Conservation (phyloP, 2,113 vertebrate species). For the Salvelinus fontinalis region DNA sequence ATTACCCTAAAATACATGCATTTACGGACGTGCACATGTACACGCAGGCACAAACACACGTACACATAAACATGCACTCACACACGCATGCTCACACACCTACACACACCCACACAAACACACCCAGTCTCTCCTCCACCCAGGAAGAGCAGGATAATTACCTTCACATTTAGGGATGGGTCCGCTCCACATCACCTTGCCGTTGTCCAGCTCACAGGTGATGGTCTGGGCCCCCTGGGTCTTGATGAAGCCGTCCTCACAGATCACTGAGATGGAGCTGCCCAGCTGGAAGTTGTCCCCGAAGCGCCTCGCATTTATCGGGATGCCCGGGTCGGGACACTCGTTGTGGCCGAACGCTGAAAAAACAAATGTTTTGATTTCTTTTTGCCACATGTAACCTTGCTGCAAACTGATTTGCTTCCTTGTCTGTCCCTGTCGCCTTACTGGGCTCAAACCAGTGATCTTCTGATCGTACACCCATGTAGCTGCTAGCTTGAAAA, state of each 20-base stretch:
- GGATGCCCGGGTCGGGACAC: constrained; percentile 94
- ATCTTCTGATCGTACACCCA: too few relatives aligned
- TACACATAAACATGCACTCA: background rate
- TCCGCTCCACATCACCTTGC: constrained; percentile 99
- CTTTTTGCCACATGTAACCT: background rate
- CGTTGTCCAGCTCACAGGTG: constrained; percentile 89
- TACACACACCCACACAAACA: background rate
- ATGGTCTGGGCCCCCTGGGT: constrained; percentile 97
- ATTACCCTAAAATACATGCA: too few relatives aligned
- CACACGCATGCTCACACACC: background rate
- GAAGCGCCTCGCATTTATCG: constrained; percentile 94
- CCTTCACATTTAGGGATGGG: constrained; percentile 92
- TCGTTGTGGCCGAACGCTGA: constrained; percentile 97
- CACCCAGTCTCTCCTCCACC: background rate
- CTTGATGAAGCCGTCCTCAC: constrained; percentile 98
- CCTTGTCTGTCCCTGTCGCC: too few relatives aligned
- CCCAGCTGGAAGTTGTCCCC: constrained; percentile 97
- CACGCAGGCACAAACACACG: too few relatives aligned
- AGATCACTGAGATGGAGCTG: constrained; percentile 96
- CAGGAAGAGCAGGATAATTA: background rate
- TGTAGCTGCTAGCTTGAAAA: too few relatives aligned
- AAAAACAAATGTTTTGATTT: constrained; percentile 7
- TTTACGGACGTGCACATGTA: too few relatives aligned
- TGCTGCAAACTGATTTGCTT: too few relatives aligned
- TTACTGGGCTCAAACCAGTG: too few relatives aligned